Conservation (phyloP, 1,140 invertebrate species). For the Papilio polyxenes region DNA sequence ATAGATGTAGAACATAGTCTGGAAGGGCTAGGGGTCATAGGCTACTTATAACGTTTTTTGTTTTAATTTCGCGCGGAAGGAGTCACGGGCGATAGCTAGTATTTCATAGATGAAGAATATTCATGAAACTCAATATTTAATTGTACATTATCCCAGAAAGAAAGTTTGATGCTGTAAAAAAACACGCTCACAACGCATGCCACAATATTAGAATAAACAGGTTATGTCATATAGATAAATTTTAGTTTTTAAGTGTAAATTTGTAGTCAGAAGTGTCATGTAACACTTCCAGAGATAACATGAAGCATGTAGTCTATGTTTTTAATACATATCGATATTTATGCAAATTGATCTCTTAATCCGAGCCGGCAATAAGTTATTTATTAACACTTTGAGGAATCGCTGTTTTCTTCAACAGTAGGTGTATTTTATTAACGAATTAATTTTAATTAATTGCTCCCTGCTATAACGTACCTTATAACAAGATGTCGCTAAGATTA, state of each 20-base stretch:
- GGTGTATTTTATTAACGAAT: slow-evolving; percentile 39
- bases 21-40: too few relatives aligned
- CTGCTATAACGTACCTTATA: slow-evolving; percentile 31
- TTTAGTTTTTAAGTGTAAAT: background rate
- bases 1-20: too few relatives aligned
- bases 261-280: background rate
- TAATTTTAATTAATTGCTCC: slow-evolving; percentile 40
- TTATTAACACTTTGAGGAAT: slow-evolving; percentile 10
- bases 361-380: background rate
- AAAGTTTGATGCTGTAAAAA: background rate
- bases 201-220: background rate
- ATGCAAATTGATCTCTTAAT: slow-evolving; percentile 27
- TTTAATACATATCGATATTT: background rate
- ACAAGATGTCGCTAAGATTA: slow-evolving; percentile 38
- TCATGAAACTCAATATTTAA: too few relatives aligned
- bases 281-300: background rate
- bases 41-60: too few relatives aligned
- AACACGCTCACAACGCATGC: background rate
- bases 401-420: slow-evolving; percentile 24
- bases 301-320: background rate
- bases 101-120: too few relatives aligned
- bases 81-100: too few relatives aligned
- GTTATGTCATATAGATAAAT: background rate
- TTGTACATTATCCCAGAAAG: too few relatives aligned
- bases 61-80: too few relatives aligned